Evolutionary conservation across 2,113 vertebrate species (phyloP).

Genomic region (Sitta europaea): DNA sequence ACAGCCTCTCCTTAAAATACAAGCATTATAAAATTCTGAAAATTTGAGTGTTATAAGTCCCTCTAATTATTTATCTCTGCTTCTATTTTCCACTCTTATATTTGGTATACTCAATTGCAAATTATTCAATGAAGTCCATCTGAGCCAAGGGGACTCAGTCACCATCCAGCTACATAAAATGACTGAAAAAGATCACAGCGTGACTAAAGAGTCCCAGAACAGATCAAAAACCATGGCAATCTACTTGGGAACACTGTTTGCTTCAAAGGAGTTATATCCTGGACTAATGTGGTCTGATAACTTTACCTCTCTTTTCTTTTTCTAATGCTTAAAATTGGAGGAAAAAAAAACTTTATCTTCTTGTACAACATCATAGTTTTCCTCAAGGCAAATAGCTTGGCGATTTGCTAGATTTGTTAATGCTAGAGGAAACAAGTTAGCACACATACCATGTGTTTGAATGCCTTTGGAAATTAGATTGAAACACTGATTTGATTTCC

Average conservation of each 20-base stretch:
- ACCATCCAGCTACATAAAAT: neutral
- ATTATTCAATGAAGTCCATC: neutral
- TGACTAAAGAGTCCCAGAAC: neutral
- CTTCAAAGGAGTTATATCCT: neutral
- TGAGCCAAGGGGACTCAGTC: neutral
- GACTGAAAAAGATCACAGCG: neutral
- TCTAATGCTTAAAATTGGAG: conserved; percentile 54
- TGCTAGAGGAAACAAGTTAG: conserved; percentile 73
- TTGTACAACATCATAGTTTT: conserved; percentile 59
- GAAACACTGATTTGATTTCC: conserved; percentile 67
- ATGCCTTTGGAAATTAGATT: conserved; percentile 73
- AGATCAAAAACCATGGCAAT: neutral
- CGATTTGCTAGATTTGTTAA: conserved; percentile 70
- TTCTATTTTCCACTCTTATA: neutral
- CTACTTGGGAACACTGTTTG: neutral
- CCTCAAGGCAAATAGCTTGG: conserved; percentile 61
- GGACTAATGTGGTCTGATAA: neutral
- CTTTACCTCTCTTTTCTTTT: conserved; percentile 40
- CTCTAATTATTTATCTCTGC: neutral
- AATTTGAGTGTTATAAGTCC: neutral
- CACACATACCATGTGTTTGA: conserved; percentile 67
- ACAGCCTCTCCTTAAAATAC: neutral
- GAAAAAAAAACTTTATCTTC: conserved; percentile 62
- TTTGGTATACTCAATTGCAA: neutral
- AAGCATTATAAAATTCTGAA: neutral